Conservation (phyloP, 2,888 invertebrate species). For the Mellilla xanthometata region DNA sequence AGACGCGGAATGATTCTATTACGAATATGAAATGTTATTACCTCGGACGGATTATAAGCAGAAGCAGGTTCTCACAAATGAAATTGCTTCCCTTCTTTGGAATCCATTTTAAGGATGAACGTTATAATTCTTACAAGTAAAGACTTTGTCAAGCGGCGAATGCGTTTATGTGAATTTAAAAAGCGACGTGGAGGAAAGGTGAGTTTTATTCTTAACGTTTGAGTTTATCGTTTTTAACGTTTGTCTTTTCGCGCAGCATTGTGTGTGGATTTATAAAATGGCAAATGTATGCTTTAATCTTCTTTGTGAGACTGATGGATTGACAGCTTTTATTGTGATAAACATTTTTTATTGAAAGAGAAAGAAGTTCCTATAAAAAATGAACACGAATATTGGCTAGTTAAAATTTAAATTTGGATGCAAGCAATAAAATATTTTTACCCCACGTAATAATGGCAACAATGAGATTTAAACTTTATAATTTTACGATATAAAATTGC, state of each 20-base stretch:
- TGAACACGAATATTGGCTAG: no score
- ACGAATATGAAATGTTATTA: conserved; percentile 83
- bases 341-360: no score
- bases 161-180: conserved; percentile 30
- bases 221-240: conserved; percentile 18
- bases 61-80: conserved; percentile 80
- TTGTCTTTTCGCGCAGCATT: conserved; percentile 16
- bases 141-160: conserved; percentile 66
- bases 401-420: neutral
- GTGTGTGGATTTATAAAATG: conserved; percentile 8
- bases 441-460: conserved; percentile 6
- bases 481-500: conserved; percentile 20
- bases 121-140: conserved; percentile 78
- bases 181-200: conserved; percentile 23
- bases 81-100: conserved; percentile 80
- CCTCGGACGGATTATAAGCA: conserved; percentile 81
- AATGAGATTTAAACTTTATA: conserved; percentile 11
- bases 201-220: conserved; percentile 21
- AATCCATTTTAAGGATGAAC: conserved; percentile 81
- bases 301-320: no score
- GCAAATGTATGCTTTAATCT: neutral
- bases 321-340: no score
- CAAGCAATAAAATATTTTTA: conserved; percentile 5
- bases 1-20: conserved; percentile 81
- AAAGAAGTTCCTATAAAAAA: no score